phyloP scores from a whole-genome alignment of 2,113 vertebrate genomes.

The Lipotes vexillifer region DNA sequence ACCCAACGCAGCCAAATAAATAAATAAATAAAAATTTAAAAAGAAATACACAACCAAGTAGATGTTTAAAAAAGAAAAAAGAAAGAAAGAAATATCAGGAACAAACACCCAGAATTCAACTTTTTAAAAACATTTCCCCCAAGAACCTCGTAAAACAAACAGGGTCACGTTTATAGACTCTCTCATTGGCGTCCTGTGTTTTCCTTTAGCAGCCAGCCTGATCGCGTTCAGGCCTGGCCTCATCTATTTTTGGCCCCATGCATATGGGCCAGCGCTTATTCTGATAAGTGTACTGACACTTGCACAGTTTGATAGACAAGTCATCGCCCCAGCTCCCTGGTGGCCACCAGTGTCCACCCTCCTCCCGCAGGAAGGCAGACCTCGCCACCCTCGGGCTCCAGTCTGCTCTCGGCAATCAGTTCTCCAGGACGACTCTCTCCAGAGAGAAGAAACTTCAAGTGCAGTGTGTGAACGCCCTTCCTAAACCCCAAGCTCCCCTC shows the following conservation, averaged over 20 bases:
- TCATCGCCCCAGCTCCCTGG: background rate
- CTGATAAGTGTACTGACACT: background rate
- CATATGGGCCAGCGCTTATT: constrained; percentile 7
- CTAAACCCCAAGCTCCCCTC: too few relatives aligned
- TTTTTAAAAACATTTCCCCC: background rate
- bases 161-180: background rate
- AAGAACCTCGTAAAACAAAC: background rate
- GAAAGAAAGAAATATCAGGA: too few relatives aligned
- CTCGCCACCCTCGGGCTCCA: background rate
- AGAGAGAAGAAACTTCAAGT: background rate
- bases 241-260: background rate
- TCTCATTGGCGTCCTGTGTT: background rate
- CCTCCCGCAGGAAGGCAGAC: background rate
- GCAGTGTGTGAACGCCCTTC: background rate
- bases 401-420: background rate
- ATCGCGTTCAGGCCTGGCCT: background rate
- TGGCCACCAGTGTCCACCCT: background rate
- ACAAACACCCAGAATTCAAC: background rate
- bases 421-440: background rate
- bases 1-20: too few relatives aligned
- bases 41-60: too few relatives aligned
- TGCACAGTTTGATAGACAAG: constrained; percentile 9
- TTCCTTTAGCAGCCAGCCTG: background rate
- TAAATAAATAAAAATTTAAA: too few relatives aligned
- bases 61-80: too few relatives aligned